Conservation (phyloP, 2,113 vertebrate species). For the Mungos mungo region DNA sequence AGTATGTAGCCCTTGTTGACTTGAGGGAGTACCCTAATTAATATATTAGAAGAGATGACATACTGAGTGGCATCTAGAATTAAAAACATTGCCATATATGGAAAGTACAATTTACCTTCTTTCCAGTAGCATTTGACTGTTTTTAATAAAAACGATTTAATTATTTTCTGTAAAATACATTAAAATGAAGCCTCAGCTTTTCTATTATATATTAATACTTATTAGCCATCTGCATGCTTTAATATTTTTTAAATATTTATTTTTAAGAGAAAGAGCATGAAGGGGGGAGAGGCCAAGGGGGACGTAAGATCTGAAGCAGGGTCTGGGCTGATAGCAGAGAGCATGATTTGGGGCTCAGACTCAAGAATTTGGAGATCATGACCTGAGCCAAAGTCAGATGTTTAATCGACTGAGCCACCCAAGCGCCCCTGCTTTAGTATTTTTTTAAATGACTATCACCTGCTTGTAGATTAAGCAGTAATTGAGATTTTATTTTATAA, state of each 20-base stretch:
- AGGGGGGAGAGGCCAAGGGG: neutral
- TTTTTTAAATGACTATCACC: neutral
- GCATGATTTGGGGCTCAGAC: neutral
- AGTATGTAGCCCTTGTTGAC: neutral
- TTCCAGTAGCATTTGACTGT: neutral
- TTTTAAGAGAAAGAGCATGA: neutral
- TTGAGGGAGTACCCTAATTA: neutral
- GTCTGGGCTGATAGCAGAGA: neutral
- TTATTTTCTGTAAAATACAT: neutral
- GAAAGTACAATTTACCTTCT: neutral
- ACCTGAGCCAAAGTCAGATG: neutral
- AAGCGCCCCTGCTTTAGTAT: neutral
- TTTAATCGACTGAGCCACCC: neutral
- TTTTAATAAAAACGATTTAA: neutral
- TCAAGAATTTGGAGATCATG: neutral
- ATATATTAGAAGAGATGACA: neutral
- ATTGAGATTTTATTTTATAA: conserved; percentile 9
- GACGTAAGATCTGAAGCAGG: too few species aligned
- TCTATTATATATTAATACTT: neutral
- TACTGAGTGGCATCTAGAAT: neutral
- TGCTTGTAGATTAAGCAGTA: neutral
- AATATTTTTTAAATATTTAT: neutral
- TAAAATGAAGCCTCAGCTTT: neutral
- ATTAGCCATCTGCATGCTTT: neutral
- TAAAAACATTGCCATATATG: neutral